Evolutionary conservation across 2,888 invertebrate genomes (phyloP).

Genomic region (Yponomeuta plumbellus): DNA sequence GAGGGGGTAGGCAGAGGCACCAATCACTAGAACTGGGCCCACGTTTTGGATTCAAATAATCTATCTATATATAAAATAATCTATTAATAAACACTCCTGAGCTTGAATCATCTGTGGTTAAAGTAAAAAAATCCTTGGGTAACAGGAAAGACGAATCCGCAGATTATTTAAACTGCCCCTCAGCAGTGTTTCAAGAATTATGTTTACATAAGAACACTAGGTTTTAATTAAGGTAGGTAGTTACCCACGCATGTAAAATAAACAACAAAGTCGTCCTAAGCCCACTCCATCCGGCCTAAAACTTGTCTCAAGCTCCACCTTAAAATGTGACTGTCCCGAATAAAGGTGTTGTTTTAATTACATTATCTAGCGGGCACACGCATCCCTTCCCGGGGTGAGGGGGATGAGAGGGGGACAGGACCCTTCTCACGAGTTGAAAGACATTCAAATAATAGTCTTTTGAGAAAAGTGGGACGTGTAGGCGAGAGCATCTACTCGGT

Average conservation of each 20-base stretch:
- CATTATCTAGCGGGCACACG: slow-evolving; percentile 72
- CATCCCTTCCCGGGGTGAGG: slow-evolving; percentile 33
- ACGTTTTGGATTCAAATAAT: too few relatives aligned
- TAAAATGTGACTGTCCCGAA: slow-evolving; percentile 41
- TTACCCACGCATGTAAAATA: not conserved
- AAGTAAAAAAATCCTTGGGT: too few relatives aligned
- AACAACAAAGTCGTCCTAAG: slow-evolving; percentile 7
- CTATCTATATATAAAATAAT: too few relatives aligned
- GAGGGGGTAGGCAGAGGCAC: too few relatives aligned
- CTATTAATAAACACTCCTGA: too few relatives aligned
- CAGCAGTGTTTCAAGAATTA: too few relatives aligned
- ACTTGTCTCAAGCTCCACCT: slow-evolving; percentile 13
- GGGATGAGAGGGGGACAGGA: slow-evolving; percentile 31
- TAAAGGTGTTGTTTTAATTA: slow-evolving; percentile 77
- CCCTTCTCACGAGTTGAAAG: slow-evolving; percentile 74
- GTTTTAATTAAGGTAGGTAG: too few relatives aligned
- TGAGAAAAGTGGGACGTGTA: slow-evolving; percentile 56
- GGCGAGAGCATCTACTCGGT: slow-evolving; percentile 17
- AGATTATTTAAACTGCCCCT: too few relatives aligned
- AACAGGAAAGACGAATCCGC: too few relatives aligned
- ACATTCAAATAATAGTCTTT: slow-evolving; percentile 74
- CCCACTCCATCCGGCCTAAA: not conserved
- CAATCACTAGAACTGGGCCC: too few relatives aligned
- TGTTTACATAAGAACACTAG: too few relatives aligned
- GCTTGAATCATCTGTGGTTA: too few relatives aligned